Percentiles rank a stretch among this genome's conserved stretches.
Conservation (phyloP, 1,140 invertebrate genomes). For the Orchesella cincta region DNA sequence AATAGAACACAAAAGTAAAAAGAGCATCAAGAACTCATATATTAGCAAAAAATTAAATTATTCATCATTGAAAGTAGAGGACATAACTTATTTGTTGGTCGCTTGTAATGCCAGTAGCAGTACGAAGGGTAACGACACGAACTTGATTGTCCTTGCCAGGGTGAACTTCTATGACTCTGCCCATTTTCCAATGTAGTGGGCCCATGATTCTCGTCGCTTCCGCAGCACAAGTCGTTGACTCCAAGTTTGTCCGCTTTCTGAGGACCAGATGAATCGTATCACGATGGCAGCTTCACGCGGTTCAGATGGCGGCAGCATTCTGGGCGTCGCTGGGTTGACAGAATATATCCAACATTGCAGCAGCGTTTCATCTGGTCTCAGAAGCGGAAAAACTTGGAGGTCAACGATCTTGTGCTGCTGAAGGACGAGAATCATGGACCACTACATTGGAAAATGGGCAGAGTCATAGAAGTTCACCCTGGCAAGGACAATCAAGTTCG, state of each 20-base stretch:
- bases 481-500: not conserved
- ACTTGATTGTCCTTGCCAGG: not conserved
- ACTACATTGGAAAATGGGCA: slow-evolving; percentile 5
- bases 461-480: not conserved
- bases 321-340: too few relatives aligned
- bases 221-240: not conserved
- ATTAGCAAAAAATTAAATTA: too few relatives aligned
- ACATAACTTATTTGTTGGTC: not conserved
- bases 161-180: not conserved
- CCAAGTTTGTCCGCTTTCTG: not conserved
- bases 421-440: not conserved
- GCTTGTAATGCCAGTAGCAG: not conserved
- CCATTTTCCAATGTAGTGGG: slow-evolving; percentile 4
- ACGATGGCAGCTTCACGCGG: too few relatives aligned
- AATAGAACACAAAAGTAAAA: too few relatives aligned
- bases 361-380: not conserved
- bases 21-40: too few relatives aligned
- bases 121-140: not conserved
- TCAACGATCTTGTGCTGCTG: not conserved
- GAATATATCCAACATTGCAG: too few relatives aligned
- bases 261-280: not conserved
- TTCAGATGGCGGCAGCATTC: too few relatives aligned
- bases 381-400: not conserved
- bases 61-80: too few relatives aligned
- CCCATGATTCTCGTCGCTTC: not conserved